Percentiles rank a stretch among this genome's conserved stretches.
Conservation (phyloP, 2,888 invertebrate species). For the Zeuzera pyrina region DNA sequence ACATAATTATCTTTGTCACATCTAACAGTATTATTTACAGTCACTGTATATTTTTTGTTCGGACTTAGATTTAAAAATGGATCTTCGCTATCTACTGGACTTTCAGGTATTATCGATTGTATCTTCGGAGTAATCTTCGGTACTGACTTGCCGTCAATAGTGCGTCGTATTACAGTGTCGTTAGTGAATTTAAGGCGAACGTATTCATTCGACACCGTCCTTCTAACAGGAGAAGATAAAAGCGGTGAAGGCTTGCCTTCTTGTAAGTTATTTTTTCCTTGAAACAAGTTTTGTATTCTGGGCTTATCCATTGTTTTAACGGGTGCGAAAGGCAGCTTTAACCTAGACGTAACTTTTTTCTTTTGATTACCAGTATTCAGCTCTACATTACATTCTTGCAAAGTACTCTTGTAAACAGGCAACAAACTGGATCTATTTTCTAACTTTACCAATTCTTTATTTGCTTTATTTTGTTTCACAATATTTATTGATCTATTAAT, state of each 20-base stretch:
- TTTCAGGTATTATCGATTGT: constrained; percentile 67
- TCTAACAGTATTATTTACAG: constrained; percentile 63
- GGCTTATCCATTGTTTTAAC: constrained; percentile 56
- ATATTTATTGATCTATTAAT: constrained; percentile 47
- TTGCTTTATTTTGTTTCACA: constrained; percentile 33
- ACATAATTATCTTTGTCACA: constrained; percentile 71
- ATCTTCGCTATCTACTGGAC: constrained; percentile 63
- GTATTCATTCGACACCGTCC: constrained; percentile 69
- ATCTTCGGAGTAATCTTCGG: constrained; percentile 66
- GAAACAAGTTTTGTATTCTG: constrained; percentile 53
- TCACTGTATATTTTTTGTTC: constrained; percentile 69
- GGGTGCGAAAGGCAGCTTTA: constrained; percentile 60
- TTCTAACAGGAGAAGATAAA: constrained; percentile 49
- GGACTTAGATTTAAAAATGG: constrained; percentile 64
- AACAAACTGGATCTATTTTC: constrained; percentile 49
- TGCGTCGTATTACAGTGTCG: constrained; percentile 55
- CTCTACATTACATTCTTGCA: constrained; percentile 37
- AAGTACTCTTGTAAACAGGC: constrained; percentile 49
- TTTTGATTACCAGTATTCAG: constrained; percentile 34
- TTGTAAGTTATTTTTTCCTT: constrained; percentile 39
- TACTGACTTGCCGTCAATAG: constrained; percentile 58
- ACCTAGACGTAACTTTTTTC: constrained; percentile 47
- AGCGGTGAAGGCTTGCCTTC: constrained; percentile 47
- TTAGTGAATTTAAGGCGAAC: constrained; percentile 59
- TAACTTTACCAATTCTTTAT: constrained; percentile 30